phyloP scores from a whole-genome alignment of 2,113 vertebrate species.

The Cygnus buccinator region DNA sequence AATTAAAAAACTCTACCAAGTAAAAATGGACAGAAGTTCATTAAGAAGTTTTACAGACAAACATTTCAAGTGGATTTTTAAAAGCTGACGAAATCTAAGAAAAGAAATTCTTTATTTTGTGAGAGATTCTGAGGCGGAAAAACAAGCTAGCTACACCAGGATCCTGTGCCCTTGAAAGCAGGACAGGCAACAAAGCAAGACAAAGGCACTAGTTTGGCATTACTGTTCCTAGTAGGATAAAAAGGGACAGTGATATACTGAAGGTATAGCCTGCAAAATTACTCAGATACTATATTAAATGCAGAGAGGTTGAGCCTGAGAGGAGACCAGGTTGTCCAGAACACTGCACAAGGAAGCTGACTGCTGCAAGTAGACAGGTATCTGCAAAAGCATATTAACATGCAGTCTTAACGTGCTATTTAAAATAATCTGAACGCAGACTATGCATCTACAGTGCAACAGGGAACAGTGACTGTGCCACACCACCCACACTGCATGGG shows the following conservation, averaged over 20 bases:
- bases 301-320: background rate
- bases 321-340: background rate
- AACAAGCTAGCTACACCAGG: background rate
- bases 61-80: background rate
- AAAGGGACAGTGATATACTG: background rate
- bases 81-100: background rate
- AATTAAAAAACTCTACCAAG: background rate
- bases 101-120: background rate
- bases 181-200: background rate
- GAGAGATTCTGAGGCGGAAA: background rate
- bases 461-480: background rate
- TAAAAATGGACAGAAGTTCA: background rate
- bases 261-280: background rate
- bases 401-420: background rate
- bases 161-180: slow-evolving; percentile 17
- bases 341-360: background rate
- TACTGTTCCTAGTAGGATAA: background rate
- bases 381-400: background rate
- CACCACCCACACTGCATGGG: background rate
- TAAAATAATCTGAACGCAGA: background rate
- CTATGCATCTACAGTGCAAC: background rate
- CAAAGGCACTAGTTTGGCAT: background rate
- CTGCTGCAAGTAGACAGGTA: background rate
- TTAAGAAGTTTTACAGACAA: background rate
- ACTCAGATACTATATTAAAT: rapidly evolving